phyloP scores from a whole-genome alignment of 2,888 invertebrate species.

The Patella pellucida region DNA sequence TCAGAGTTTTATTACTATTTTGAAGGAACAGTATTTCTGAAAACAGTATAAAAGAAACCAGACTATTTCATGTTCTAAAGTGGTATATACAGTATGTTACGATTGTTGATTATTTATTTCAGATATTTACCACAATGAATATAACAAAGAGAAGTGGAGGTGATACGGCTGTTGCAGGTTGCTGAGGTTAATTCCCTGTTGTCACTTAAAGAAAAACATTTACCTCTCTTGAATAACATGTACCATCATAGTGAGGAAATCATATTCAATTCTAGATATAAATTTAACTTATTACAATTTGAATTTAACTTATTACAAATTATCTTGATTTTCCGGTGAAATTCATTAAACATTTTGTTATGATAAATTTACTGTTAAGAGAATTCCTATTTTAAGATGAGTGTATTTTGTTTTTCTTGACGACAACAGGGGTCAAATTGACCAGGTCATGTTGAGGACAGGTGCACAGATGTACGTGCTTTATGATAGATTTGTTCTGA shows the following conservation, averaged over 20 bases:
- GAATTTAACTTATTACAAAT: too few species aligned
- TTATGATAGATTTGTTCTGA: conserved; percentile 51
- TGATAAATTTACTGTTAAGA: not conserved
- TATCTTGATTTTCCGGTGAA: too few species aligned
- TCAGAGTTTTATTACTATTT: too few species aligned
- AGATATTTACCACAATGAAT: conserved; percentile 86
- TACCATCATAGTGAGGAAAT: conserved; percentile 22
- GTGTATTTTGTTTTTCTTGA: conserved; percentile 5
- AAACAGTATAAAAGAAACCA: too few species aligned
- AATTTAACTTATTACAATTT: too few species aligned
- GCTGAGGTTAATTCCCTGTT: conserved; percentile 85
- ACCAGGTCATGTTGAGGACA: conserved; percentile 27
- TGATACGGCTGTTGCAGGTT: conserved; percentile 90
- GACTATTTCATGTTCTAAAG: too few species aligned
- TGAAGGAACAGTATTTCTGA: too few species aligned
- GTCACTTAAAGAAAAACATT: conserved; percentile 44
- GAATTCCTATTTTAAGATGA: not conserved
- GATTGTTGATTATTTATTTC: conserved; percentile 36
- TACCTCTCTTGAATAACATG: conserved; percentile 30
- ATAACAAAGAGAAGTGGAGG: conserved; percentile 92
- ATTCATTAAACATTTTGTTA: not conserved
- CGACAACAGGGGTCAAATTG: conserved; percentile 18
- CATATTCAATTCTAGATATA: not conserved
- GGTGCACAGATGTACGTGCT: conserved; percentile 31
- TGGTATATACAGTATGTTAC: not conserved